phyloP scores from a whole-genome alignment of 2,797 vertebrate genomes.

The Melanotaenia pygmaea region DNA sequence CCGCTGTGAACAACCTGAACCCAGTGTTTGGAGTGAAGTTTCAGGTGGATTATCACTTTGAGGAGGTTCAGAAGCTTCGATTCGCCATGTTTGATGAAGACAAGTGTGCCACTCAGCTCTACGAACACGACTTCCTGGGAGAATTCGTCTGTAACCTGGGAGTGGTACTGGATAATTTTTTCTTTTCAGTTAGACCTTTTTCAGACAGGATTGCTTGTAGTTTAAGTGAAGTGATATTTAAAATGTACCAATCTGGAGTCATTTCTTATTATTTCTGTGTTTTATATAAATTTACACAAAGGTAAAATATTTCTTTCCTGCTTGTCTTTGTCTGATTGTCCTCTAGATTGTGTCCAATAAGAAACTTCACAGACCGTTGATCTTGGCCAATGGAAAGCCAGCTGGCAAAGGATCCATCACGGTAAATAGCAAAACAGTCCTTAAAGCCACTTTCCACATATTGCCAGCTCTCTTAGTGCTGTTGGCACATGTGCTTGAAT shows the following conservation, averaged over 20 bases:
- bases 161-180: constrained; percentile 81
- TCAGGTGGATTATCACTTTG: constrained; percentile 94
- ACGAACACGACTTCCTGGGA: constrained; percentile 96
- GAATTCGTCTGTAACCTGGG: constrained; percentile 95
- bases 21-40: constrained; percentile 97
- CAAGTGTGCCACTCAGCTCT: constrained; percentile 93
- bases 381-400: constrained; percentile 93
- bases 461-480: constrained; percentile 3
- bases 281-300: background rate
- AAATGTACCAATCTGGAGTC: background rate
- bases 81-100: constrained; percentile 98
- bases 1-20: constrained; percentile 96
- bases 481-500: background rate
- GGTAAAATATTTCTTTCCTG: constrained; percentile 5
- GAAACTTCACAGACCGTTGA: constrained; percentile 91
- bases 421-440: constrained; percentile 73
- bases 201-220: background rate
- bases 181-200: background rate
- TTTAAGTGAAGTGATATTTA: too few species aligned
- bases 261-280: background rate
- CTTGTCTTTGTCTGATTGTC: constrained; percentile 35
- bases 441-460: background rate
- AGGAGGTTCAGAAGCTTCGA: constrained; percentile 97
- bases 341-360: constrained; percentile 97
- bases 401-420: constrained; percentile 95